Base-by-base conservation (phyloP, 2,888 invertebrate species). In the Isotomurus palustris region DNA sequence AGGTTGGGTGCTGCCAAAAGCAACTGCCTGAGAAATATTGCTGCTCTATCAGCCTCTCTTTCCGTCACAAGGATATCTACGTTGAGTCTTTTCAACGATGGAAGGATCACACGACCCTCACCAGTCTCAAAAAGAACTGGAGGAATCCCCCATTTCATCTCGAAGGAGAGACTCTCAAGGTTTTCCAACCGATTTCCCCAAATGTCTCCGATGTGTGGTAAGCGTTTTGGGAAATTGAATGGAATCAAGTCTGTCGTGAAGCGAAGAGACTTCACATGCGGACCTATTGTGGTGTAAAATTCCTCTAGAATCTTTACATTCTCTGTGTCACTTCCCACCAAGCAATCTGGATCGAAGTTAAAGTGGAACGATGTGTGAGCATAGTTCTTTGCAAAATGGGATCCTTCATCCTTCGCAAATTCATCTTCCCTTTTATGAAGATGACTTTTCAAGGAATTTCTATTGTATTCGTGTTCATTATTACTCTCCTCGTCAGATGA, bases 171-270 rank as follows among this genome's bases (percentile, higher is more conserved):
- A 24, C 56, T 59, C 32, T 63, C 57, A 43, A 63, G 27, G 29
- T 56, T 53, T 21, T 21, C 22, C 43, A 63, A 28, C 41, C 54
- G 35, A 25, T 47, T 45, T 14, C 32, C 32, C 62, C 62, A 63
- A 22, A 63, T 48, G 19, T 63, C 57, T 14, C 62, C 62, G 53
- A 63, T 57, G 57, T 63, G 62, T 17, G 54, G 43, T 8, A 63
- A 27, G 8, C 27, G 10, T 29, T 47, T 59, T 19, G 62, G 62
- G 38, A 62, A 62, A 38, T 56, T 62, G 28, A 52, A 58, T 8
- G 62, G 62, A 43, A 60, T 53, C 48, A 63, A 54, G 54, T 63
- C 62, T 12, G 62, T 63, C 5, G 59, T 60, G 44, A 60, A 63
- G 28, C 54, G 51, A 38, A 63, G 59, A 41, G 56, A 45, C 21